Conservation (phyloP, 2,888 invertebrate genomes). For the Thera obeliscata region DNA sequence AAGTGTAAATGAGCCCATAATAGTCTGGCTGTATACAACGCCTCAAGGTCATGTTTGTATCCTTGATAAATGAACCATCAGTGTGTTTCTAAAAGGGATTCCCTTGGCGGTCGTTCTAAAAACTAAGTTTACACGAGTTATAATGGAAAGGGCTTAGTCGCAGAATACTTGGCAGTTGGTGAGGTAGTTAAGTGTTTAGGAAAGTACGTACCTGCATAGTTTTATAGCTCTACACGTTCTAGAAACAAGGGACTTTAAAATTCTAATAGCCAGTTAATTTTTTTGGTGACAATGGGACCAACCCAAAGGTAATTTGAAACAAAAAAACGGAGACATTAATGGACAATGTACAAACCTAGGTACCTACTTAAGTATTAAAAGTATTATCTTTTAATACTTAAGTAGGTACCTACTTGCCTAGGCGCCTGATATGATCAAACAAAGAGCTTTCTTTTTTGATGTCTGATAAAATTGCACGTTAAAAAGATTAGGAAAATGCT, state of each 20-base stretch:
- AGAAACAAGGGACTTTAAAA: background rate
- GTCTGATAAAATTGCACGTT: too few species aligned
- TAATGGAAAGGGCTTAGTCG: constrained; percentile 48
- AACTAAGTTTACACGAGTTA: constrained; percentile 50
- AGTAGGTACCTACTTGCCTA: too few species aligned
- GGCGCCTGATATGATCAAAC: too few species aligned
- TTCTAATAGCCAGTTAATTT: too few species aligned
- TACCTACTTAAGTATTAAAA: too few species aligned
- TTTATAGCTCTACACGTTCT: background rate
- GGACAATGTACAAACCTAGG: constrained; percentile 27
- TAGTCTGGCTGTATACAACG: background rate
- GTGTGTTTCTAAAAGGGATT: constrained; percentile 34
- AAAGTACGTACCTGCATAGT: background rate
- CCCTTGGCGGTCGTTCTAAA: constrained; percentile 46
- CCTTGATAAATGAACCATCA: constrained; percentile 32
- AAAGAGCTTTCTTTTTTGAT: too few species aligned
- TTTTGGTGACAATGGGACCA: too few species aligned
- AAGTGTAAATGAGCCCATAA: background rate
- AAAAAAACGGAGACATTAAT: constrained; percentile 8
- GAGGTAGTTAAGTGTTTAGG: background rate
- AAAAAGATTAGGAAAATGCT: too few species aligned
- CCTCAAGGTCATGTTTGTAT: constrained; percentile 23
- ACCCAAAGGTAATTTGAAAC: too few species aligned
- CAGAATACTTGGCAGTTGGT: constrained; percentile 15
- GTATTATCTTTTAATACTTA: too few species aligned